Evolutionary conservation across 2,113 vertebrate species (phyloP).

Genomic region (Odobenus rosmarus): DNA sequence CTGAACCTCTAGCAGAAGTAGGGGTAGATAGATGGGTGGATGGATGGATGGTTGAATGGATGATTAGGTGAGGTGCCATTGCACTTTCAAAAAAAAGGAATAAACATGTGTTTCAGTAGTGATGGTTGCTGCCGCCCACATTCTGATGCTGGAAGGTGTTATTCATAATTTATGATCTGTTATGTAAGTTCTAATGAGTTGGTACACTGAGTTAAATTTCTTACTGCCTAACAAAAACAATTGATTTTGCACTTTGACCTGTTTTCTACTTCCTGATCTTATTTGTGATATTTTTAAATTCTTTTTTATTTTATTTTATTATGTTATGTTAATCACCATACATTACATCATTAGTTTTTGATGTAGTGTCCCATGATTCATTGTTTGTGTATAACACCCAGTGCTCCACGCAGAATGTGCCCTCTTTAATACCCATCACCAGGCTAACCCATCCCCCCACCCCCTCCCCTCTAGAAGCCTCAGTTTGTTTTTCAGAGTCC

Average conservation of each 20-base stretch:
- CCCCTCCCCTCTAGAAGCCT: too few species aligned
- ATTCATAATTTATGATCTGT: constrained; percentile 26
- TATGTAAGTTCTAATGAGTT: neutral
- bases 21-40: neutral
- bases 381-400: too few species aligned
- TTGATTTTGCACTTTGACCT: neutral
- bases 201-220: neutral
- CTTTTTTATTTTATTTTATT: too few species aligned
- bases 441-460: too few species aligned
- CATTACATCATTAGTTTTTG: too few species aligned
- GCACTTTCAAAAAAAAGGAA: neutral
- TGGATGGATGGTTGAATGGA: neutral
- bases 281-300: neutral
- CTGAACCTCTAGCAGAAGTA: neutral
- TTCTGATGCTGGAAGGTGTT: neutral
- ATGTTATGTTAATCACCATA: too few species aligned
- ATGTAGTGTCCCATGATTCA: too few species aligned
- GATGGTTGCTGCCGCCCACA: neutral
- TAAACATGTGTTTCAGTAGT: neutral
- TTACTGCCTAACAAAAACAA: neutral
- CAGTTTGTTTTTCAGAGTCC: too few species aligned
- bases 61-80: neutral
- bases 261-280: neutral
- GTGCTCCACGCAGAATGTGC: too few species aligned
- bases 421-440: too few species aligned